Percentiles rank a stretch among this genome's conserved stretches.
phyloP scores from a whole-genome alignment of 2,888 invertebrate genomes.

The Caenorhabditis zanzibari region DNA sequence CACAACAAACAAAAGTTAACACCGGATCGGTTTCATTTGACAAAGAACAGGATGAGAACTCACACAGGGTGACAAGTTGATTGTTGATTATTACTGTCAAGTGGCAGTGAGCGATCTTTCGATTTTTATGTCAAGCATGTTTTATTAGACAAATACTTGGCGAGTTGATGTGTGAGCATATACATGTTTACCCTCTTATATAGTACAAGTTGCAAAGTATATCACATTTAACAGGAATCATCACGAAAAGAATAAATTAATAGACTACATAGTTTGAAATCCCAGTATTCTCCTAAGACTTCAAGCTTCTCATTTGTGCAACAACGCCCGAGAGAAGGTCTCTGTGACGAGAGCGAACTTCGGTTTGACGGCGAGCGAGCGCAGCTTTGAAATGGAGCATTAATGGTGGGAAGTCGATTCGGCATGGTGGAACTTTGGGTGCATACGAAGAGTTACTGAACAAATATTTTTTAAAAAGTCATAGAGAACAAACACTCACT shows the following conservation, averaged over 20 bases:
- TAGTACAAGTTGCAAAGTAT: slow-evolving; percentile 30
- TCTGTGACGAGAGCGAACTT: slow-evolving; percentile 58
- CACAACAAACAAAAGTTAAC: slow-evolving; percentile 41
- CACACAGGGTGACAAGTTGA: slow-evolving; percentile 8
- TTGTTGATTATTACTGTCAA: slow-evolving; percentile 19
- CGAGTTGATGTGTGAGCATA: slow-evolving; percentile 24
- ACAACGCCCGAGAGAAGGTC: slow-evolving; percentile 62
- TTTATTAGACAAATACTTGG: slow-evolving; percentile 25
- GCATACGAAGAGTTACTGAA: slow-evolving; percentile 58
- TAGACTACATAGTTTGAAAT: not conserved
- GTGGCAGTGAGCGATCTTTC: slow-evolving; percentile 5
- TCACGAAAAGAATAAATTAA: slow-evolving; percentile 4
- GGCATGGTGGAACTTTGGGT: slow-evolving; percentile 51
- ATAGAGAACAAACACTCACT: slow-evolving; percentile 65
- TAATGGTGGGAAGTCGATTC: slow-evolving; percentile 60
- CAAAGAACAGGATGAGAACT: slow-evolving; percentile 6
- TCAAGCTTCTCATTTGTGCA: slow-evolving; percentile 50
- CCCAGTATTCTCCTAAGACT: not conserved
- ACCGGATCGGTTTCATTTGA: slow-evolving; percentile 53
- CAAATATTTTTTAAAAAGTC: not conserved
- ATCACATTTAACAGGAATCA: slow-evolving; percentile 5
- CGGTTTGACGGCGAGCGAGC: slow-evolving; percentile 56
- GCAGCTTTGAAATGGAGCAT: slow-evolving; percentile 58
- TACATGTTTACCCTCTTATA: slow-evolving; percentile 32
- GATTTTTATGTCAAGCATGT: slow-evolving; percentile 18